Conservation (phyloP, 2,797 vertebrate species). For the Numenius phaeopus region DNA sequence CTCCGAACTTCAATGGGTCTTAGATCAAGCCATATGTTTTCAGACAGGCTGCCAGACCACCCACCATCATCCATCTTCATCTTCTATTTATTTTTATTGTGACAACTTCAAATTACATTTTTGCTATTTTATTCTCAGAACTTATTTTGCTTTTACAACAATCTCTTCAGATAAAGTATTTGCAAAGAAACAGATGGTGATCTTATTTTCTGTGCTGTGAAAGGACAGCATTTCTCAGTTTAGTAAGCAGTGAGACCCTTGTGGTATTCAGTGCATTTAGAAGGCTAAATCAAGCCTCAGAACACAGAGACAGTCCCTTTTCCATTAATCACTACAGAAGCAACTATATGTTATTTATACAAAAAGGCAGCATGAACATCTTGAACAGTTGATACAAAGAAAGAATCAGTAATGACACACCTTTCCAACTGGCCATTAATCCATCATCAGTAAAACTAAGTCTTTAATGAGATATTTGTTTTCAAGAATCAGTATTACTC, state of each 20-base stretch:
- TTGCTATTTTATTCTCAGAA: not conserved
- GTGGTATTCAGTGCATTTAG: not conserved
- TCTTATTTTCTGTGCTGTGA: slow-evolving; percentile 14
- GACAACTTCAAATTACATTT: slow-evolving; percentile 37
- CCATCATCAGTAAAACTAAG: not conserved
- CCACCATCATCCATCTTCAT: not conserved
- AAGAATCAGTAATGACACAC: not conserved
- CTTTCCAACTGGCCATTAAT: not conserved
- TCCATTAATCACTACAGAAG: not conserved
- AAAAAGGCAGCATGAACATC: not conserved
- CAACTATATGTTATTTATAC: not conserved
- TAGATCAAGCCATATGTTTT: slow-evolving; percentile 28
- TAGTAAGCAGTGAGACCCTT: not conserved
- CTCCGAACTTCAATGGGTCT: not conserved
- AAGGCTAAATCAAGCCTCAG: not conserved
- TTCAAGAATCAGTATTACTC: not conserved
- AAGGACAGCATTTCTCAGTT: not conserved
- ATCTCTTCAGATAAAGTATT: not conserved
- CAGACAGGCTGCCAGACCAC: not conserved
- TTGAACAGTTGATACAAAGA: not conserved
- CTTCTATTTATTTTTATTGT: slow-evolving; percentile 9
- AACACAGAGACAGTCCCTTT: not conserved
- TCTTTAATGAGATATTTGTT: not conserved
- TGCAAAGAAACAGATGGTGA: slow-evolving; percentile 30
- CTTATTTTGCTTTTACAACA: not conserved